phyloP scores from a whole-genome alignment of 2,888 invertebrate species.

The Eupithecia pulchellata region DNA sequence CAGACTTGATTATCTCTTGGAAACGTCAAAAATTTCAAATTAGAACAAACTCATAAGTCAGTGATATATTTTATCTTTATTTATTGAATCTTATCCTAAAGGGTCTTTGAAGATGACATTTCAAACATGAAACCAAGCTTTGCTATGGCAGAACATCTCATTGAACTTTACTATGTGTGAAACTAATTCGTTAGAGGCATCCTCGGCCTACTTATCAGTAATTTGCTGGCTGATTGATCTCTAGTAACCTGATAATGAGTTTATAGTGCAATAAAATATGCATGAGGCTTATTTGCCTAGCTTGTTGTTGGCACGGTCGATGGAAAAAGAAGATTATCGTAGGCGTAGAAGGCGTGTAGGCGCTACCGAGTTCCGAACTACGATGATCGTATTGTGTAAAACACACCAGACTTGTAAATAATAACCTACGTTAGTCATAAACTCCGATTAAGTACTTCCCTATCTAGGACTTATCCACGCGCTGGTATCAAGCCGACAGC shows the following conservation, averaged over 20 bases:
- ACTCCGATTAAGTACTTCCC: too few relatives aligned
- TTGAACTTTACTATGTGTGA: constrained; percentile 31
- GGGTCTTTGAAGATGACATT: too few relatives aligned
- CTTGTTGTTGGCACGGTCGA: background rate
- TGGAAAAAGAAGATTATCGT: background rate
- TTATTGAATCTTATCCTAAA: too few relatives aligned
- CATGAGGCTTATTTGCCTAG: background rate
- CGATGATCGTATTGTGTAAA: background rate
- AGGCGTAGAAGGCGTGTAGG: too few relatives aligned
- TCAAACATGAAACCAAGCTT: background rate
- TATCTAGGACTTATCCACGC: constrained; percentile 19
- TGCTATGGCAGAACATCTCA: constrained; percentile 26
- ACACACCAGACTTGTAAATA: background rate
- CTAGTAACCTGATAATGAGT: constrained; percentile 14
- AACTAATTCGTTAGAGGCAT: constrained; percentile 23
- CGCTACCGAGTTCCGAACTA: background rate
- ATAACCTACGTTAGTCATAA: background rate
- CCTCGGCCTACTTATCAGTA: constrained; percentile 31
- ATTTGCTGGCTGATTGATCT: constrained; percentile 28
- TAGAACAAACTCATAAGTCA: too few relatives aligned
- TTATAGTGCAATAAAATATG: constrained; percentile 11
- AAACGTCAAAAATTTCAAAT: background rate
- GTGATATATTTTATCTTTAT: too few relatives aligned
- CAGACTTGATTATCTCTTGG: background rate
- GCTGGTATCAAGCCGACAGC: constrained; percentile 33